Evolutionary conservation across 2,113 vertebrate genomes (phyloP).

Genomic region (Pseudopodoces humilis): DNA sequence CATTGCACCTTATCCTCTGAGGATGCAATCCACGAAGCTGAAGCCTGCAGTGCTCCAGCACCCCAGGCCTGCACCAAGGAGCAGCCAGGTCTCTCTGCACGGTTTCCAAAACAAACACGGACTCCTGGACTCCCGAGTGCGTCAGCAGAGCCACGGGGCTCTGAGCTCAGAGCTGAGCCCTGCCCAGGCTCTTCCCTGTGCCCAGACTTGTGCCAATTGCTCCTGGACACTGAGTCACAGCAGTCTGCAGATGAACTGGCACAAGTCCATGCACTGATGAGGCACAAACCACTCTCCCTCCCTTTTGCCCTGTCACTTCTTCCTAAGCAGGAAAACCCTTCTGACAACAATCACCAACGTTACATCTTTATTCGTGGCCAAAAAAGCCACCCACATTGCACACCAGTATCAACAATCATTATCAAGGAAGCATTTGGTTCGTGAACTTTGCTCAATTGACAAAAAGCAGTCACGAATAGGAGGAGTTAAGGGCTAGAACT

Average conservation of each 20-base stretch:
- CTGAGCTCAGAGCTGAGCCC: not conserved
- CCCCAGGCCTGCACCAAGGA: not conserved
- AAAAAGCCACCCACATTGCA: not conserved
- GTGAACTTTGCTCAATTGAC: not conserved
- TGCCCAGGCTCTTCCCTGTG: not conserved
- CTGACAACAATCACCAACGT: fast-evolving
- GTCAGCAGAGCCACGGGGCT: not conserved
- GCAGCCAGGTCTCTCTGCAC: not conserved
- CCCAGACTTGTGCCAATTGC: not conserved
- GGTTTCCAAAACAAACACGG: not conserved
- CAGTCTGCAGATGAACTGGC: fast-evolving
- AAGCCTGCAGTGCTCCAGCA: not conserved
- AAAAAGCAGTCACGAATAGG: not conserved
- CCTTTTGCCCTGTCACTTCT: not conserved
- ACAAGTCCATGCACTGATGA: fast-evolving
- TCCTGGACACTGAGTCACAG: fast-evolving
- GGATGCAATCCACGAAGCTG: not conserved
- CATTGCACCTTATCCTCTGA: not conserved
- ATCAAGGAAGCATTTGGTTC: not conserved
- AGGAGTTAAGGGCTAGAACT: not conserved
- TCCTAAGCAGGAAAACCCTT: not conserved
- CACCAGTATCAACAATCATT: not conserved
- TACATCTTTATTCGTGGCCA: fast-evolving
- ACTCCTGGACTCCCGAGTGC: too few species aligned
- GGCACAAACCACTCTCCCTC: not conserved